Base-by-base conservation (phyloP, 2,113 vertebrate species). In the Prionailurus bengalensis region DNA sequence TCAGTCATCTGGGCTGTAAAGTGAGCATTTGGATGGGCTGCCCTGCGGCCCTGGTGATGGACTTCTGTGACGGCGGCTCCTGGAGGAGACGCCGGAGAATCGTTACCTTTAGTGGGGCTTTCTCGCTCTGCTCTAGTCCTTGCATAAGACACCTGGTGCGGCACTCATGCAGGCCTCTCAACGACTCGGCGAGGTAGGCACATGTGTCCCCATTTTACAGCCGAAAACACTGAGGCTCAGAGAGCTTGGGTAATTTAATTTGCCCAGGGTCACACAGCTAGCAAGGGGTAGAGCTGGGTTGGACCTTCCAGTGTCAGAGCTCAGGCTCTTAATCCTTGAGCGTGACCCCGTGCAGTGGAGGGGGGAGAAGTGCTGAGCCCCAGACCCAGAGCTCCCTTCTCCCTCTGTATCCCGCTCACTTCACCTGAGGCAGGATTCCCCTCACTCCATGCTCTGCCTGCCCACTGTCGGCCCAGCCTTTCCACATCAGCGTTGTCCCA, bases 1-100 rank as follows among this genome's bases (percentile, higher is more conserved):
- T 31, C 63, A 19, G 48, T 61, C 27, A 33, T 6, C 3, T 29
- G 0, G 4, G 25, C 61, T 48, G 4, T 31, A 29, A 48, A 48
- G 2, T 9, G 16, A 83, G 68, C 3, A 0, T 45, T 16, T 1
- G 55, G 19, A 51, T 0, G 7, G 5, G 63, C 80, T 55, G 27
- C 33, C 25, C 82, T 82, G 36, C 7, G 4, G 25, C 36, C 19
- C 39, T 68, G 66, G 25, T 4, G 12, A 16, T 14, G 33, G 13
- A 27, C 76, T 61, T 58, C 53, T n/a, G 15, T 1, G 84, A 48
- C 36, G 19, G 71, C 17, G 17, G 25, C 79, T 55, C 36, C n/a
- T 0, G 0, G 89, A 1, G 19, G 31, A 61, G 58, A 23, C 15
- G 6, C 48, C 61, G 5, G 61, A 95, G 48, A 36, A 7, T 13